These are phyloP conservation scores for Papilio dardanus DNA, from an alignment of 1,140 invertebrate genomes.

Conservation along the genomic window DNA sequence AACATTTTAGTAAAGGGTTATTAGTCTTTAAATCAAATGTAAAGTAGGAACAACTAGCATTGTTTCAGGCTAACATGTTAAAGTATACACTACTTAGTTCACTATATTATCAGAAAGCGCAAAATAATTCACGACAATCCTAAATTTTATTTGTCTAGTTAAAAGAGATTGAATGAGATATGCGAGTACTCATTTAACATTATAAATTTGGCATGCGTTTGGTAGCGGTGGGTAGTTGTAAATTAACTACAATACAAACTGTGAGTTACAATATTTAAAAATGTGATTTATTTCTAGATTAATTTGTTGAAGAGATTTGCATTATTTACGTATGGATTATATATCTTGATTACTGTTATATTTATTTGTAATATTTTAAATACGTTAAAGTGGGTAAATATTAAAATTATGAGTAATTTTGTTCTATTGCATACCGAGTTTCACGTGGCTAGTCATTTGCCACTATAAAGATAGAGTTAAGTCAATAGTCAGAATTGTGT, in stretches of 20 bases:
- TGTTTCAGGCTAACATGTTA: background rate
- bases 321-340: background rate
- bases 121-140: slow-evolving; percentile 4
- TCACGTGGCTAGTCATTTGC: background rate
- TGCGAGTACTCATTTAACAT: slow-evolving; percentile 28
- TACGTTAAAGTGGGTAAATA: background rate
- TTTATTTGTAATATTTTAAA: background rate
- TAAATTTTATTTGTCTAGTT: background rate
- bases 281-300: slow-evolving; percentile 7
- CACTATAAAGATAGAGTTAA: background rate
- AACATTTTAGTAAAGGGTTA: background rate
- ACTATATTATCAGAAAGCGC: background rate
- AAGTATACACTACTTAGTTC: background rate
- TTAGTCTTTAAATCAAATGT: background rate
- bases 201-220: slow-evolving; percentile 27
- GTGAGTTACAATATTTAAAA: slow-evolving; percentile 1
- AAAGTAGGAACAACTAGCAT: background rate
- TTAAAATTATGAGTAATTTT: background rate
- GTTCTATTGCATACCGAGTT: background rate
- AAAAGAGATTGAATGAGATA: slow-evolving; percentile 1
- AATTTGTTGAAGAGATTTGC: background rate
- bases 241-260: slow-evolving; percentile 8
- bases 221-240: slow-evolving; percentile 29
- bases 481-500: background rate
- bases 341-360: background rate